phyloP scores from a whole-genome alignment of 2,797 vertebrate species.

The Masticophis lateralis region DNA sequence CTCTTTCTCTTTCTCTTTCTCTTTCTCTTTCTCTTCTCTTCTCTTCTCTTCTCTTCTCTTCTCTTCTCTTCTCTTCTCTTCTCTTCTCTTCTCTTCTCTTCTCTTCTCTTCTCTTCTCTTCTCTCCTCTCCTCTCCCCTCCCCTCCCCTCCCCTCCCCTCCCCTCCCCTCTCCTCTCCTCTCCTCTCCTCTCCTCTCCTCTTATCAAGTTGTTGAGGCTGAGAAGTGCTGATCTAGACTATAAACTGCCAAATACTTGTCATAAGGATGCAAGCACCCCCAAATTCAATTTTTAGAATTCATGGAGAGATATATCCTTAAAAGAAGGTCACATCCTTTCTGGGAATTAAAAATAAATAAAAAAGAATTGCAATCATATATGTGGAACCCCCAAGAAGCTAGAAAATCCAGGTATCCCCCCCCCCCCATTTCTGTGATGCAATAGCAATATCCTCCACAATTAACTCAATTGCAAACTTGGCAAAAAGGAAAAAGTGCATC shows the following conservation, averaged over 20 bases:
- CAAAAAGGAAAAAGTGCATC: neutral
- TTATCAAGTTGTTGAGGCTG: neutral
- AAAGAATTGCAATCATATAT: neutral
- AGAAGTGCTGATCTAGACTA: neutral
- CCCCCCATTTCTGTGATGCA: neutral
- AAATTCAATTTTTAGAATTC: neutral
- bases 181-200: no score
- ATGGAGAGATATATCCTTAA: neutral
- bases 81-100: no score
- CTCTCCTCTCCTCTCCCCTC: no score
- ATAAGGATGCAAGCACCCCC: neutral
- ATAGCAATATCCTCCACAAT: neutral
- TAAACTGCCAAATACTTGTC: neutral
- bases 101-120: accelerated
- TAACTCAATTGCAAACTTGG: neutral
- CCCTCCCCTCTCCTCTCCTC: no score
- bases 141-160: no score
- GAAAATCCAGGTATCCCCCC: neutral
- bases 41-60: no score
- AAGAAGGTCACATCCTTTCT: neutral
- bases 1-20: no score
- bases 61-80: no score
- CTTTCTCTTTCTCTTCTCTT: no score
- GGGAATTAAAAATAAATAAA: neutral
- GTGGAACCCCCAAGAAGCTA: neutral